Evolutionary conservation across 1,140 invertebrate species (phyloP), one percentile per base, ranked within the genome.

Genomic region (Potamilus streckersoni): DNA sequence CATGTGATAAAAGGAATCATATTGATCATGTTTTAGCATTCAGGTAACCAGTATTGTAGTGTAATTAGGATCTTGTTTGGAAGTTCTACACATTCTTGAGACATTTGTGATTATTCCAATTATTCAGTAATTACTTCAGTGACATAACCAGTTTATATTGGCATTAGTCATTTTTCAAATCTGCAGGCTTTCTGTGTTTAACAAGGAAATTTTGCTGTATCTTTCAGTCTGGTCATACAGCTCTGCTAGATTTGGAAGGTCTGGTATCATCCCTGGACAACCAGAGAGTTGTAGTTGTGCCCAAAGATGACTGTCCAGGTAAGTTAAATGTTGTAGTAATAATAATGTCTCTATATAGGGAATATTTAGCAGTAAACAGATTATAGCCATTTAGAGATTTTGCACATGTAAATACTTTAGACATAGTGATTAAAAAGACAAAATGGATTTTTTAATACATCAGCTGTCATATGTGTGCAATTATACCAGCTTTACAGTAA

Each of bases 201-300:
- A 27, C 49, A 73, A 72, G 19, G 27, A 70, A 23, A 49, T 49
- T 59, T 8, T 27, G 60, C 5, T 19, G 67, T 58, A 82, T 74
- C 23, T 84, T 84, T 72, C 83, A 90, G 89, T 80, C 79, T 63
- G 84, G 84, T 8, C 80, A 83, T 66, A 77, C 83, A 27, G 87
- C 84, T n/a, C 65, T 75, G 2, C 68, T 90, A 1, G 85, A 87
- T 69, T 74, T 87, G 19, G 87, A 90, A 57, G 79, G 79, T 31
- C 80, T 80, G 23, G 85, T 90, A 2, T 87, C 85, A n/a, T 82
- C 83, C 27, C 79, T 90, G 17, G 89, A 91, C 67, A 89, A 87
- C 68, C 83, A 89, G 63, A 80, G 85, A 58, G 82, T 90, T 72
- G 80, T 89, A 16, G 81, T 91, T 2, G 76, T 87, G 57, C 78